phyloP scores from a whole-genome alignment of 2,797 vertebrate species.

The Acipenser ruthenus region DNA sequence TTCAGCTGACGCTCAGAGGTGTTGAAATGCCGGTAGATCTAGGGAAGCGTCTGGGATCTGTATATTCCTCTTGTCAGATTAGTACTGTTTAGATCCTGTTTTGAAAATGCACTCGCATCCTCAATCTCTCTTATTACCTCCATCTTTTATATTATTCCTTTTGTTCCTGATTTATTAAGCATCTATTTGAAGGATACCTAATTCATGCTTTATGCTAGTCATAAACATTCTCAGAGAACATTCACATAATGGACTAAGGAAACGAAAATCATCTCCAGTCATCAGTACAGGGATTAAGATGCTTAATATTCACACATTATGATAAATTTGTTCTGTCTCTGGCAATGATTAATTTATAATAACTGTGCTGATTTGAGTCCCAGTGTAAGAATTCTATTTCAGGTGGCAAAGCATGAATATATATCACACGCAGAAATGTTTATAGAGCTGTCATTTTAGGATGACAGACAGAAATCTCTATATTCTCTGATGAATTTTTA shows the following conservation, averaged over 20 bases:
- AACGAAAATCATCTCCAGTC: background rate
- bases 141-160: background rate
- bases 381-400: background rate
- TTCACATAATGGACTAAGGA: background rate
- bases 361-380: background rate
- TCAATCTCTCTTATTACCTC: background rate
- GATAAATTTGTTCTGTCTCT: slow-evolving; percentile 2
- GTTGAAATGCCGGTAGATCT: too few relatives aligned
- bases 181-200: background rate
- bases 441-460: background rate
- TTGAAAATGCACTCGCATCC: background rate
- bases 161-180: background rate
- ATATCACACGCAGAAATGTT: background rate
- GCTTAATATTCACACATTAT: slow-evolving; percentile 4
- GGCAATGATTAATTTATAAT: slow-evolving; percentile 2
- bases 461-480: background rate
- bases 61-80: background rate
- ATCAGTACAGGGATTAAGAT: background rate
- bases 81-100: background rate
- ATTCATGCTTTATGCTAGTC: background rate
- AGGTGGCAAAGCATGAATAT: slow-evolving; percentile 1
- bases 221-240: background rate
- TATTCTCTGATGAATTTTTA: background rate
- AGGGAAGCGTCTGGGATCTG: background rate
- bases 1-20: too few relatives aligned